A percentile compares a stretch with the other conserved stretches of the same genome.
Conservation (phyloP, 2,888 invertebrate species). For the Apamea monoglypha region DNA sequence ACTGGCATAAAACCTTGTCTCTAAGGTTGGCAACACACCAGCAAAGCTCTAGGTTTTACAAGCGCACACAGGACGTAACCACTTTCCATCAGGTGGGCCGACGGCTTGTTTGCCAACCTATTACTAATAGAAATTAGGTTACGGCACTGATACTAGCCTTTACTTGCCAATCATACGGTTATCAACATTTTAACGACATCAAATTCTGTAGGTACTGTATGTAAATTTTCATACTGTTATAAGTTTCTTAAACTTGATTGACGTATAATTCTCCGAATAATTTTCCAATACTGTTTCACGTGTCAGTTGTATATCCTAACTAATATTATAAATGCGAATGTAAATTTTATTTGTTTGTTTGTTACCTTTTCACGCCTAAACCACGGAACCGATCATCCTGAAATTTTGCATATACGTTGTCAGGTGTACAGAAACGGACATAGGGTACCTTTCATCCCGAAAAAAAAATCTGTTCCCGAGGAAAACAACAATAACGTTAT, state of each 20-base stretch:
- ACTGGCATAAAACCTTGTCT: neutral
- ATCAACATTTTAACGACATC: neutral
- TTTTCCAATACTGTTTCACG: no score
- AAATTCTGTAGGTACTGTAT: neutral
- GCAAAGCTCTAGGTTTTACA: neutral
- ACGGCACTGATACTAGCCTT: constrained; percentile 21
- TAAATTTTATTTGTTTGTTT: no score
- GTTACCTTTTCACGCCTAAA: no score
- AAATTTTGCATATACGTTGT: no score
- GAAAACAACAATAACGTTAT: no score
- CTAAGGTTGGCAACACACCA: constrained; percentile 11
- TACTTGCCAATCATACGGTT: constrained; percentile 23
- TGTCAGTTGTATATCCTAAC: no score
- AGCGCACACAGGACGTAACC: neutral
- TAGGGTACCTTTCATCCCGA: no score
- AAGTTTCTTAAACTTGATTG: neutral
- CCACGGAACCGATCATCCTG: no score
- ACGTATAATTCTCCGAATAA: neutral
- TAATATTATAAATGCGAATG: no score
- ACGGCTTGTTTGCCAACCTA: constrained; percentile 30
- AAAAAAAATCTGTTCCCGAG: no score
- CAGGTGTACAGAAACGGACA: no score
- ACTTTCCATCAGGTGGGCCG: constrained; percentile 26
- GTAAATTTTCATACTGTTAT: neutral
- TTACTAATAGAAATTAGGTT: constrained; percentile 48